Conservation (phyloP, 2,888 invertebrate genomes). For the Orgyia antiqua region DNA sequence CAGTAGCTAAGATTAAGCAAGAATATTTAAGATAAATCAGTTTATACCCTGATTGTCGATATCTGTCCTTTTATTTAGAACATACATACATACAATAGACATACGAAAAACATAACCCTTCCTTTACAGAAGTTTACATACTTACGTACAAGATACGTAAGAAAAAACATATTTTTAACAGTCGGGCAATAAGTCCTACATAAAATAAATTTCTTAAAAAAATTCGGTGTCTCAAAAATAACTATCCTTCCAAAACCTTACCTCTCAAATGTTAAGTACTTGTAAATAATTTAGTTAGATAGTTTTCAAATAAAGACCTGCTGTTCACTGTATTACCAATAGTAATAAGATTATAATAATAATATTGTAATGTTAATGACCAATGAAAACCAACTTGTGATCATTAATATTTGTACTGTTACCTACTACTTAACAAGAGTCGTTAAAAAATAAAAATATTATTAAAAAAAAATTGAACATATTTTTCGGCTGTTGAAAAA, state of each 20-base stretch:
- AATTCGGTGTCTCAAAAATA: too few species aligned
- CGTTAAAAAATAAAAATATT: conserved; percentile 73
- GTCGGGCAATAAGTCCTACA: too few species aligned
- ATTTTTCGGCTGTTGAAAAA: conserved; percentile 79
- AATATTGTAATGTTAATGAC: conserved; percentile 78
- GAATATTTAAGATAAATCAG: too few species aligned
- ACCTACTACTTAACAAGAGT: conserved; percentile 79
- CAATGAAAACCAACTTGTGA: conserved; percentile 80
- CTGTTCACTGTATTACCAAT: conserved; percentile 70
- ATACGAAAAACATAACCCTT: too few species aligned
- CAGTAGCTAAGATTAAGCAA: too few species aligned
- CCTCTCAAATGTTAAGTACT: conserved; percentile 20
- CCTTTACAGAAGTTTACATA: too few species aligned
- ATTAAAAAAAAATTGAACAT: conserved; percentile 70
- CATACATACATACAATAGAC: too few species aligned
- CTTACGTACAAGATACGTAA: too few species aligned
- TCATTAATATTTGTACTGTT: conserved; percentile 80
- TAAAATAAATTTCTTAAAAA: too few species aligned
- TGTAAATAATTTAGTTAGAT: conserved; percentile 60
- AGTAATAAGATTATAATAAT: conserved; percentile 70
- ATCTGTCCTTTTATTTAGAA: too few species aligned
- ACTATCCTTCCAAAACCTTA: conserved; percentile 20
- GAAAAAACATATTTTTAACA: too few species aligned
- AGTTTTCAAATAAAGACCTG: conserved; percentile 60
- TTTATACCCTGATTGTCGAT: too few species aligned